Base-by-base conservation (phyloP, 2,888 invertebrate species). In the Eudasyphora cyanicolor region DNA sequence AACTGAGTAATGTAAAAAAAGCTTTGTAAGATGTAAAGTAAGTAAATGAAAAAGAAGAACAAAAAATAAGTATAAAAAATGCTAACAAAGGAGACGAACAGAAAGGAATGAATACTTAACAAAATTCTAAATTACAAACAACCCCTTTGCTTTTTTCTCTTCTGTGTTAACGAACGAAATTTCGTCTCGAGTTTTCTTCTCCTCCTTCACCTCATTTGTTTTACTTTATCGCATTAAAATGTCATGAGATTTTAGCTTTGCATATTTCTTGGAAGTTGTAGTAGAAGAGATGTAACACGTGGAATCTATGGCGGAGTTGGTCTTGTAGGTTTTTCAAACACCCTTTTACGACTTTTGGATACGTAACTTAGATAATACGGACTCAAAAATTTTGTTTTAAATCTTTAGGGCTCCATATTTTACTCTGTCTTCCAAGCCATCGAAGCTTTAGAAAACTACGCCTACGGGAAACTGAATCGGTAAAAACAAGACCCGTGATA, bases 101-200 rank as follows among this genome's bases (percentile, higher is more conserved):
- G 38, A 64, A 38, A 21, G 38, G 64, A 67, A 67, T 38, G 79
- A 35, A 77, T 74, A 80, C 78, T 84, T 78, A 70, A 75, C 32
- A 80, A 82, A 80, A 79, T 49, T 84, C 76, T 79, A 84, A 84
- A 79, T 84, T 84, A 81, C 81, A 81, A 84, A 84, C 84, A 84
- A 84, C 84, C 84, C 84, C 84, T 84, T 84, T 81, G 71, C 76
- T 77, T 76, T 67, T 1, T 24, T 67, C 12, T 67, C 10, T 70
- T 57, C 21, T 79, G 77, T 80, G 74, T 38, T 74, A 70, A 77
- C 74, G 74, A 81, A 79, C 35, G 62, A 60, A n/a, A 67, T 81
- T 67, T 60, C 73, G 75, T 67, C 49, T 67, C 49, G 71, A n/a
- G n/a, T n/a, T 64, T 79, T 54, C 76, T 69, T 76, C 64, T 64